phyloP scores from a whole-genome alignment of 2,113 vertebrate genomes.

The Lophotis ruficrista region DNA sequence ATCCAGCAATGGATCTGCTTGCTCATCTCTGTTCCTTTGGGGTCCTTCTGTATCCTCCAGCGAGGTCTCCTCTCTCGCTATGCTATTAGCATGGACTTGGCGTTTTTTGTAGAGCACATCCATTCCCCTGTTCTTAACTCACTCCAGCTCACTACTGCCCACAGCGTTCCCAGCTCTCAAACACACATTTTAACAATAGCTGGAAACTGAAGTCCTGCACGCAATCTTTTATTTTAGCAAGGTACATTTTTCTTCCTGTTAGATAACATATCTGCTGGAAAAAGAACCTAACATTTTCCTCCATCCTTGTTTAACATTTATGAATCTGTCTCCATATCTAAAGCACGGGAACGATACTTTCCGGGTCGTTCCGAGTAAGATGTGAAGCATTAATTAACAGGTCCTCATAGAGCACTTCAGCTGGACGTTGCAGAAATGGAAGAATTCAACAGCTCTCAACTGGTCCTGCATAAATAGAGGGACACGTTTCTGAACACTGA shows the following conservation, averaged over 20 bases:
- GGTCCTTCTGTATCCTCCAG: not conserved
- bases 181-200: not conserved
- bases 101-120: not conserved
- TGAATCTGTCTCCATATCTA: not conserved
- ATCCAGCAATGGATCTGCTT: not conserved
- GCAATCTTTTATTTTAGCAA: not conserved
- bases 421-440: not conserved
- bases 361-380: not conserved
- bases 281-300: not conserved
- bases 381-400: not conserved
- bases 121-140: not conserved
- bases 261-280: not conserved
- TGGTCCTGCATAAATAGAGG: not conserved
- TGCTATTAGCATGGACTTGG: not conserved
- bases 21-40: not conserved
- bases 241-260: slow-evolving; percentile 1
- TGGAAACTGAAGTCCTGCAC: not conserved
- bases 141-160: not conserved
- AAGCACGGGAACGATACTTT: not conserved
- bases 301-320: not conserved
- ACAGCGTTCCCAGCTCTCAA: not conserved
- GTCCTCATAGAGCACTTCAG: not conserved
- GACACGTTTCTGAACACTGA: not conserved
- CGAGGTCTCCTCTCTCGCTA: not conserved
- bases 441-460: not conserved